Base-by-base conservation (phyloP, 1,140 invertebrate genomes). In the Ceratoteleas bidentatus region DNA sequence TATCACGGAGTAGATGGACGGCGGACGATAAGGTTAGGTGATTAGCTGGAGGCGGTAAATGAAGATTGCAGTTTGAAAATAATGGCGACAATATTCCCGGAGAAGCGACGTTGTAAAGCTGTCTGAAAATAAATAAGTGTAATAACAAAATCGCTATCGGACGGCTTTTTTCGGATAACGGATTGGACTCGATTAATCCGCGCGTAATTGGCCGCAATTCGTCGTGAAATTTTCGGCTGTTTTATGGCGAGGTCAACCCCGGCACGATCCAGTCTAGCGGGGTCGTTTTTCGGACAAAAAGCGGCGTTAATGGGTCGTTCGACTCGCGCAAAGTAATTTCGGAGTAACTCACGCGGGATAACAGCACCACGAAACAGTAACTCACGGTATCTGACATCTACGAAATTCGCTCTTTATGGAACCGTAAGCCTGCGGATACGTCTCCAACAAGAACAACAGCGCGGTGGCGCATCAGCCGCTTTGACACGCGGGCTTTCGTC, bases 381-480 rank as follows among this genome's bases (percentile, higher is more conserved):
- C n/a, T 62, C 33, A 50, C 16, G 7, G 60, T 15, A 62, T 62
- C 47, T 15, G 47, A 50, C 47, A n/a, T 62, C 14, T 34, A 34
- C 45, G 60, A 50, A 62, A 62, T 62, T 62, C 47, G n/a, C 0
- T 33, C 47, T 61, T 61, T 61, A 61, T 61, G 43, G 43, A 47
- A 49, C 16, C 43, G 47, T 61, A 61, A 61, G 4, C 16, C 13
- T 14, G 53, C 34, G 53, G 33, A 56, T 36, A 36, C 33, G 56
- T 43, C 14, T 38, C 36, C 36, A 14, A 38, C 53, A 56, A 56
- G 34, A 34, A 54, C 24, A 52, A 47, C 45, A 47, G 14, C 15
- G 15, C 14, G 15, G 5, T 6, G 5, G 15, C 6, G 49, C 49
- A 15, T 15, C 15, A 11, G 14, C 13, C 49, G 49, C 49, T 8